These are phyloP conservation scores for Alcis repandata DNA, from an alignment of 2,888 invertebrate genomes.

Conservation along the genomic window DNA sequence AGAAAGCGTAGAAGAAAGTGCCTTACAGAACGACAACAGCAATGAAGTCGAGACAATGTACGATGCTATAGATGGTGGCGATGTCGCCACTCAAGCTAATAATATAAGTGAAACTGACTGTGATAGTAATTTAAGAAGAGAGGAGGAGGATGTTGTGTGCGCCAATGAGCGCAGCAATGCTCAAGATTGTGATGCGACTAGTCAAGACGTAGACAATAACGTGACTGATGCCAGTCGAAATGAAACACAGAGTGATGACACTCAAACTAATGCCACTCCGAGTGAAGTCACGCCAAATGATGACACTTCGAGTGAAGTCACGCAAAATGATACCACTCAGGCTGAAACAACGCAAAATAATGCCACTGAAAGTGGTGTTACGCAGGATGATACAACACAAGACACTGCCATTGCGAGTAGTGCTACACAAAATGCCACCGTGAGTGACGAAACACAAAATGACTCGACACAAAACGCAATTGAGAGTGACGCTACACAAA, in stretches of 20 bases:
- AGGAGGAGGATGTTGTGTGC: conserved; percentile 83
- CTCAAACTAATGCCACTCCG: conserved; percentile 5
- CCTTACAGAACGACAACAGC: conserved; percentile 48
- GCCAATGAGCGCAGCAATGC: conserved; percentile 66
- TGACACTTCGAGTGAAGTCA: not conserved
- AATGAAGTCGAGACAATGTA: conserved; percentile 20
- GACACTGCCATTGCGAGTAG: not conserved
- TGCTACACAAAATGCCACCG: not conserved
- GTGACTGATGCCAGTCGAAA: conserved; percentile 24
- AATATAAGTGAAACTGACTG: conserved; percentile 81
- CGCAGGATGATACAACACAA: not conserved
- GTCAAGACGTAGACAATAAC: conserved; percentile 56
- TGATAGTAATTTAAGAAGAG: conserved; percentile 83
- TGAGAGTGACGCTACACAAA: not conserved
- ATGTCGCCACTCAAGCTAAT: conserved; percentile 53
- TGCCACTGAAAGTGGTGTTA: not conserved
- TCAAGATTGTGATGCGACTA: conserved; percentile 68
- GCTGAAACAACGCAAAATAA: not conserved
- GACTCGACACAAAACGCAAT: not conserved
- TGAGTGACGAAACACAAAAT: not conserved
- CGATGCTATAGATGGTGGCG: conserved; percentile 26
- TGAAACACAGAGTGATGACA: not conserved
- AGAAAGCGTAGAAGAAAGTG: conserved; percentile 35
- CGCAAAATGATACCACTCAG: not conserved
- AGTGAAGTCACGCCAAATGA: not conserved